Evolutionary conservation across 2,888 invertebrate species (phyloP).

Genomic region (Nephrotoma appendiculata): DNA sequence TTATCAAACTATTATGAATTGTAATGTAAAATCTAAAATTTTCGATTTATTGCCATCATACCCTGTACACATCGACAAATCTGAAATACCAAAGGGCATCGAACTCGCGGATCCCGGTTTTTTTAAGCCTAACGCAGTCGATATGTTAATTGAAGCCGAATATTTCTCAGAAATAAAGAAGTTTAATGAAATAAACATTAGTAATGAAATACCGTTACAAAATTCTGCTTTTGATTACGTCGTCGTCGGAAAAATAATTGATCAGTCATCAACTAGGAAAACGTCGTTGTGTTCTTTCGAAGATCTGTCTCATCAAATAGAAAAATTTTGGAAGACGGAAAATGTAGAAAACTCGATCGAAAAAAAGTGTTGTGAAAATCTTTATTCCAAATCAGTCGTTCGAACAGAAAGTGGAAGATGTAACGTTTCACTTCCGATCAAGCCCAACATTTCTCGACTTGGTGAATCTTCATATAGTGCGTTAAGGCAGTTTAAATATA

Average conservation of each 20-base stretch:
- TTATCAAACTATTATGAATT: too few relatives aligned
- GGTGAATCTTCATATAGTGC: too few relatives aligned
- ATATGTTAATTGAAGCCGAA: conserved; percentile 1
- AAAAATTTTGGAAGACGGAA: not conserved
- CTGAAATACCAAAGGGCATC: conserved; percentile 9
- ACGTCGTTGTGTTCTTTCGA: not conserved
- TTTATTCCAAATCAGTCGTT: not conserved
- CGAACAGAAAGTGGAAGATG: too few relatives aligned
- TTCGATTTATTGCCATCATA: not conserved
- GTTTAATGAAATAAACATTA: not conserved
- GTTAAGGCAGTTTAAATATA: too few relatives aligned
- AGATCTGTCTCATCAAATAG: not conserved
- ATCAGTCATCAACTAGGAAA: not conserved
- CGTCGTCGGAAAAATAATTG: too few relatives aligned
- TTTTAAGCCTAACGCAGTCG: not conserved
- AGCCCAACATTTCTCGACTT: too few relatives aligned
- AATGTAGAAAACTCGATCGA: not conserved
- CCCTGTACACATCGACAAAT: not conserved
- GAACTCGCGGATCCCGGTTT: not conserved
- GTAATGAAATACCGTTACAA: not conserved
- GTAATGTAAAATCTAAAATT: not conserved
- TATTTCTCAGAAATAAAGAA: not conserved
- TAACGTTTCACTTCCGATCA: too few relatives aligned
- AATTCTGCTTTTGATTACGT: conserved; percentile 2
- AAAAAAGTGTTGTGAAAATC: not conserved